phyloP scores from a whole-genome alignment of 2,797 vertebrate species.

The Rhadinocentrus ornatus region DNA sequence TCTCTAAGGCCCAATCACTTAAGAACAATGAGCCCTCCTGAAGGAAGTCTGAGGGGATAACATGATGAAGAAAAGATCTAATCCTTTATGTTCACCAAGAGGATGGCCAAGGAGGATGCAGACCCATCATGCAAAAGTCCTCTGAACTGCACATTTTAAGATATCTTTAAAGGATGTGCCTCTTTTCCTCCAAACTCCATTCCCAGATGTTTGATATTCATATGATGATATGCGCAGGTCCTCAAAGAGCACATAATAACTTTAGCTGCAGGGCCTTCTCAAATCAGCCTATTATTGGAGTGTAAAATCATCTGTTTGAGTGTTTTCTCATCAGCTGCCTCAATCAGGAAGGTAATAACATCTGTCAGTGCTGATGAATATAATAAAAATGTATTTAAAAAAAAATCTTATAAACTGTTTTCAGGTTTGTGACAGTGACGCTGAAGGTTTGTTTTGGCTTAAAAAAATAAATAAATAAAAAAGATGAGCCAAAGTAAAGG shows the following conservation, averaged over 20 bases:
- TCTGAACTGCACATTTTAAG: constrained; percentile 20
- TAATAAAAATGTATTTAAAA: too few relatives aligned
- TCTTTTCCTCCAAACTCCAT: constrained; percentile 24
- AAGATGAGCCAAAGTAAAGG: too few relatives aligned
- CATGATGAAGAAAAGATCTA: constrained; percentile 60
- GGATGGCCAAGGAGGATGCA: constrained; percentile 28
- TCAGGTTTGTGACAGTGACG: neutral
- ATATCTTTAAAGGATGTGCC: constrained; percentile 34
- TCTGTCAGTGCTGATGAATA: neutral
- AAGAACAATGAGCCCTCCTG: constrained; percentile 58
- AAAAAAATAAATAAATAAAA: neutral
- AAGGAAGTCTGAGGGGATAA: constrained; percentile 44
- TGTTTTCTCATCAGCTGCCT: neutral
- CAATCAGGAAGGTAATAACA: neutral
- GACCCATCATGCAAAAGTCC: constrained; percentile 3
- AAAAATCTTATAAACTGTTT: constrained; percentile 2
- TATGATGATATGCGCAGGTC: constrained; percentile 20
- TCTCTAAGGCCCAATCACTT: constrained; percentile 68
- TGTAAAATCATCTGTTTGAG: neutral
- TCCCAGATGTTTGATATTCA: constrained; percentile 40
- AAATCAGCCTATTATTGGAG: constrained; percentile 4
- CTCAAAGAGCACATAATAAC: neutral
- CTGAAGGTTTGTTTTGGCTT: neutral
- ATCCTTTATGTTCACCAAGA: constrained; percentile 62
- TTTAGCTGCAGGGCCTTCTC: constrained; percentile 5